phyloP scores from a whole-genome alignment of 2,113 vertebrate genomes.

The Chloebia gouldiae region DNA sequence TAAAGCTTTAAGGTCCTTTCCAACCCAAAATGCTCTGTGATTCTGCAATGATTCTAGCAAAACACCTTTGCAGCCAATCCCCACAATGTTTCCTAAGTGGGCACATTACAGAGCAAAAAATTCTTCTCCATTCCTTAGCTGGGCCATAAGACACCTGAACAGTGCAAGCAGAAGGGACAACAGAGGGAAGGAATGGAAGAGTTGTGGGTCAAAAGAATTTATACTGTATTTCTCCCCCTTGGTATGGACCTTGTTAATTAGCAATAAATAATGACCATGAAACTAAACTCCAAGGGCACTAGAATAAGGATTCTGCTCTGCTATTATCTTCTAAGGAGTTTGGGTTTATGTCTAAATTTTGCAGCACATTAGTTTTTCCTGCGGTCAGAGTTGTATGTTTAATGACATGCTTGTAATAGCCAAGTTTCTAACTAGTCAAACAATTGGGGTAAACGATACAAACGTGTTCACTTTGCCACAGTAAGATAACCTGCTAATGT shows the following conservation, averaged over 20 bases:
- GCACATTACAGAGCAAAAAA: neutral
- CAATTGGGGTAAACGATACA: neutral
- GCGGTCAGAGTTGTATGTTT: neutral
- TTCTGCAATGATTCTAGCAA: neutral
- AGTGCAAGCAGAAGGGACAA: neutral
- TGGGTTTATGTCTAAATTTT: neutral
- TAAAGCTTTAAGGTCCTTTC: neutral
- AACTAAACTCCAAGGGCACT: neutral
- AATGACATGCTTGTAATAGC: neutral
- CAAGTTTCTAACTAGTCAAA: neutral
- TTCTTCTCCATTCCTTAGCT: neutral
- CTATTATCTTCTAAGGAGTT: neutral
- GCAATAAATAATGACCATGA: neutral
- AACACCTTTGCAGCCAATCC: neutral
- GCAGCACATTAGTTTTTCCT: neutral
- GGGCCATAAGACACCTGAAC: neutral
- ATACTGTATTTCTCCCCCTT: neutral
- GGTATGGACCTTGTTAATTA: neutral
- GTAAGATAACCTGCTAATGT: neutral
- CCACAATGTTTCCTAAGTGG: neutral
- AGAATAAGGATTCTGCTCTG: neutral
- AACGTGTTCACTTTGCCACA: neutral
- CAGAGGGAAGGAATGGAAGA: neutral
- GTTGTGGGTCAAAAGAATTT: neutral
- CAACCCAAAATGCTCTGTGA: neutral